Evolutionary conservation across 2,888 invertebrate species (phyloP).

Genomic region (Drosophila demipolita): DNA sequence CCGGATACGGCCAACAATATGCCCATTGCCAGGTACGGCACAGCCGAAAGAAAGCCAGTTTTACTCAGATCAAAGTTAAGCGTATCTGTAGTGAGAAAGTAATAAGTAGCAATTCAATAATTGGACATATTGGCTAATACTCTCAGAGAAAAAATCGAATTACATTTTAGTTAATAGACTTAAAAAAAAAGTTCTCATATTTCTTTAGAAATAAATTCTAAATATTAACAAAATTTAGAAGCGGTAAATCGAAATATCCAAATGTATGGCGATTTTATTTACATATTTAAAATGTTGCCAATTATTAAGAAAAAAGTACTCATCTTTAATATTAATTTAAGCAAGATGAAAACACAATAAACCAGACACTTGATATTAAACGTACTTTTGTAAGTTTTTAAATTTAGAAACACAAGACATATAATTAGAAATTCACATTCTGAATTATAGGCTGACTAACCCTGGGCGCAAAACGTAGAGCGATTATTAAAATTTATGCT

Average conservation of each 20-base stretch:
- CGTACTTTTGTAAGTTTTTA: not conserved
- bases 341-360: not conserved
- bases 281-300: not conserved
- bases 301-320: not conserved
- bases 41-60: conserved; percentile 93
- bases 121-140: not conserved
- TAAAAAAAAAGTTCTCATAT: not conserved
- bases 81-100: conserved; percentile 87
- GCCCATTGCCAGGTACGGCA: conserved; percentile 96
- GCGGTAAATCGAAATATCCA: not conserved
- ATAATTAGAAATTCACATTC: not conserved
- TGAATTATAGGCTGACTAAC: not conserved
- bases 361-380: not conserved
- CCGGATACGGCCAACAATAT: conserved; percentile 92
- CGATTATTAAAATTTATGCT: not conserved
- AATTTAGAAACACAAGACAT: not conserved
- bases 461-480: not conserved
- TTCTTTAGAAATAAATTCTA: no score
- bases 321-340: not conserved
- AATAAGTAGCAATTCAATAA: not conserved
- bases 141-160: not conserved
- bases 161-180: not conserved
- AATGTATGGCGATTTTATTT: not conserved
- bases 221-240: not conserved
- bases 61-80: conserved; percentile 90